Evolutionary conservation across 2,888 invertebrate genomes (phyloP), one percentile per base, ranked within the genome.

Genomic region (Idaea aversata): DNA sequence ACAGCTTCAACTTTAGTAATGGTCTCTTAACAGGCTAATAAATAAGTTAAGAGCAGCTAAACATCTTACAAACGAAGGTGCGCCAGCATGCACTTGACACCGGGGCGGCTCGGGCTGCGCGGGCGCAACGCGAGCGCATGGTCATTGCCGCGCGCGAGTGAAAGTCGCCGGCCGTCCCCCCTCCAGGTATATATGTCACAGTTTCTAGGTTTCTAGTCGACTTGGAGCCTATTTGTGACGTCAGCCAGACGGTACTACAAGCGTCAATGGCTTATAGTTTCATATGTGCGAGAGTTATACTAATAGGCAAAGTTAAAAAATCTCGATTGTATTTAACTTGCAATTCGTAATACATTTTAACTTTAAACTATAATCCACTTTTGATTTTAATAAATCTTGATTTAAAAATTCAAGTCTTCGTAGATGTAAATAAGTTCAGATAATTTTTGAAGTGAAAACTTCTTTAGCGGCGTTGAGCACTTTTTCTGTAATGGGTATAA

Each of bases 121-220:
- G n/a, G n/a, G n/a, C n/a, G 36, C 38, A 13, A 13, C 76, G 73
- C 64, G 69, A 73, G 71, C 75, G 83, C 84, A 83, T 87, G 88
- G 89, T 87, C 89, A 89, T 85, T 88, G 89, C 82, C 86, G 85
- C 80, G 79, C 78, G 84, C 83, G 77, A 88, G 89, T 88, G 89
- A 89, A 89, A 89, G 89, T 89, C 68, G 64, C 67, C 68, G 13
- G 0, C 58, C 66, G 63, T 69, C 64, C 57, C 59, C 59, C 67
- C 64, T 57, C 63, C 35, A 34, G 34, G 67, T 74, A 79, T 77
- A 75, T 81, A 78, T 79, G 82, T 78, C 79, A 77, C 72, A 73
- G 74, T 70, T 76, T 75, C 66, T 71, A 65, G 65, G 71, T 74
- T 65, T 66, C 66, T 68, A 65, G 68, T 64, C 65, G 63, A 64